Evolutionary conservation across 2,888 invertebrate genomes (phyloP).

Genomic region (Trichacis sp.): DNA sequence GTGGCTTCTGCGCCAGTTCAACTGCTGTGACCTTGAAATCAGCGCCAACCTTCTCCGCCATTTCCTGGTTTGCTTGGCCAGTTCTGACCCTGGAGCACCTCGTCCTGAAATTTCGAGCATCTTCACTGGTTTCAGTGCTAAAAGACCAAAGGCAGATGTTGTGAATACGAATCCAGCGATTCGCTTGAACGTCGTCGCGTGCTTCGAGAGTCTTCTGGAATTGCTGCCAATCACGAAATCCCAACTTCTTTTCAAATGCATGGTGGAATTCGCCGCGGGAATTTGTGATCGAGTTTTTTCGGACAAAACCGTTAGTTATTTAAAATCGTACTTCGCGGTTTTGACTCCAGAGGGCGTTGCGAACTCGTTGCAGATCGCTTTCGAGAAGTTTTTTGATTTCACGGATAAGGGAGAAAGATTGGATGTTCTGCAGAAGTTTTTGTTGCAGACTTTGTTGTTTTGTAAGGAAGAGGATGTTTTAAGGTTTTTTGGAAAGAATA

Average conservation of each 20-base stretch:
- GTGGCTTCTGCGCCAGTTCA: constrained; percentile 59
- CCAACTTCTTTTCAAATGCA: constrained; percentile 47
- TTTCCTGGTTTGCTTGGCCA: constrained; percentile 56
- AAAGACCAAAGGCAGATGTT: constrained; percentile 15
- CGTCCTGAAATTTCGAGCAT: constrained; percentile 42
- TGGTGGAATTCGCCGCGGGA: constrained; percentile 53
- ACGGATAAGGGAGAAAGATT: constrained; percentile 50
- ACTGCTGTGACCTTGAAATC: constrained; percentile 43
- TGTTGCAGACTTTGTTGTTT: constrained; percentile 58
- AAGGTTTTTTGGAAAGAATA: constrained; percentile 57
- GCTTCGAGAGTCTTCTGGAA: constrained; percentile 53
- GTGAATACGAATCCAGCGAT: constrained; percentile 16
- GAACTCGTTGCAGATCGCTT: constrained; percentile 51
- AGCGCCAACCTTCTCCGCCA: constrained; percentile 52
- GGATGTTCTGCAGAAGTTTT: constrained; percentile 60
- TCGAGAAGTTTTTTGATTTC: constrained; percentile 50
- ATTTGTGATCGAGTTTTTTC: constrained; percentile 46
- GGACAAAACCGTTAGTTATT: constrained; percentile 44
- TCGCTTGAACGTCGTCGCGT: constrained; percentile 45
- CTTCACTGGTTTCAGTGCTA: constrained; percentile 43
- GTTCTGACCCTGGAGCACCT: constrained; percentile 35
- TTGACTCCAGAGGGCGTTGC: constrained; percentile 45
- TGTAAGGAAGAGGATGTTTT: constrained; percentile 48
- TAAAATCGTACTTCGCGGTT: constrained; percentile 49
- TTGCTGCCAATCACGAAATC: constrained; percentile 56